Base-by-base conservation (phyloP, 2,888 invertebrate species). In the Nomada ruficornis region DNA sequence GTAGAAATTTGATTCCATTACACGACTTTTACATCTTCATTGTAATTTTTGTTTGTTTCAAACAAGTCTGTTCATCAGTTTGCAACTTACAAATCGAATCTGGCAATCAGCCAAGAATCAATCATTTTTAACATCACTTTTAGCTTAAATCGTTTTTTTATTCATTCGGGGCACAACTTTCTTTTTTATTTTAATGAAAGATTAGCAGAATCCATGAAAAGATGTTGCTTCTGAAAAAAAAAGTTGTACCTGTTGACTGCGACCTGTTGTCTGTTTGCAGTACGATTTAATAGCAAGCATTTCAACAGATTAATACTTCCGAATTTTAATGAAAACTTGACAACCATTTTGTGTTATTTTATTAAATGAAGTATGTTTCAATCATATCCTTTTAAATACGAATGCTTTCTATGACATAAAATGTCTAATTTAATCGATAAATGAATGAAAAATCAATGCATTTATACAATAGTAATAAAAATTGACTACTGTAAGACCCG, bases 221-320 rank as follows among this genome's bases (percentile, higher is more conserved):
- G 23, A 42, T 60, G 11, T 76, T 18, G 55, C 68, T 50, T 77
- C 54, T 59, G 68, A 9, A 63, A 50, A 57, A 23, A 1, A 77
- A 67, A 62, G 69, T 79, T 65, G 70, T 78, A 79, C 65, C 60
- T 79, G 47, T 67, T 67, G 36, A 62, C 26, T 29, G 63, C n/a
- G 57, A 52, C 7, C 36, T 36, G 36, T 36, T 36, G 63, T 20
- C 36, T 55, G 18, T 68, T 77, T 29, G n/a, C 50, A 20, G 18
- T 63, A 76, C 76, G 5, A 75, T 78, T 62, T 77, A 59, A 44
- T 29, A 13, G 62, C 7, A 63, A 47, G 47, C 68, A 78, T 77
- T 78, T 76, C 77, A 78, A 55, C 62, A n/a, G 9, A 13, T 76
- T 76, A 76, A 68, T 69, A 64, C 13, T 64, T 77, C 47, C 57